These are phyloP conservation scores for Lates japonicus DNA, from an alignment of 2,797 vertebrate genomes.

Conservation along the genomic window DNA sequence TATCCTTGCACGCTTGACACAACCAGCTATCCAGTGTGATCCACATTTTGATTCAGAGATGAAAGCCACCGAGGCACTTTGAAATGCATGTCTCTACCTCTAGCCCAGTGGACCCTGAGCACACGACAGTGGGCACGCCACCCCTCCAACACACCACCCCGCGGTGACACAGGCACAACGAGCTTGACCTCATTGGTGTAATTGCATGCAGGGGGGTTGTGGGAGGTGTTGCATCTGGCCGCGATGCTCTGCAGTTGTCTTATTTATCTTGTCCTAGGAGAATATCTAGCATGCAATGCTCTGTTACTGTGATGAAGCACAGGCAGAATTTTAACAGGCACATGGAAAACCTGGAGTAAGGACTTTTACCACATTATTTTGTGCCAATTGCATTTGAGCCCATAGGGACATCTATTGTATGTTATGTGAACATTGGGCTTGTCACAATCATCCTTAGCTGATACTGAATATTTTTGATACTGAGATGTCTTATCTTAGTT, in stretches of 20 bases:
- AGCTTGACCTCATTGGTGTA: conserved; percentile 86
- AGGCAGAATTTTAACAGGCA: conserved; percentile 28
- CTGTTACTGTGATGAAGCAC: conserved; percentile 26
- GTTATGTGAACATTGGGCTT: not conserved
- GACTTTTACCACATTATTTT: not conserved
- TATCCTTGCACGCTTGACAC: conserved; percentile 78
- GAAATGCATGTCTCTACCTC: conserved; percentile 82
- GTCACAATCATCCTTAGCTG: not conserved
- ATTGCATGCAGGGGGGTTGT: conserved; percentile 78
- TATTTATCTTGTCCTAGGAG: conserved; percentile 76
- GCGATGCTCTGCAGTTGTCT: conserved; percentile 75
- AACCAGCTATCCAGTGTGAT: conserved; percentile 82
- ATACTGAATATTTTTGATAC: conserved; percentile 12
- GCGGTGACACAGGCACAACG: conserved; percentile 78
- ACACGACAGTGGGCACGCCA: conserved; percentile 81
- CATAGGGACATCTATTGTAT: not conserved
- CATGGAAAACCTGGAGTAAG: not conserved
- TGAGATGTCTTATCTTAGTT: conserved; percentile 19
- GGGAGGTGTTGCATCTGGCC: conserved; percentile 82
- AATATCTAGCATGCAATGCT: conserved; percentile 44
- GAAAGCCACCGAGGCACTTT: conserved; percentile 84
- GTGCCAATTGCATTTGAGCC: not conserved
- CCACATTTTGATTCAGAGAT: conserved; percentile 85
- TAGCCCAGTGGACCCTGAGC: conserved; percentile 80
- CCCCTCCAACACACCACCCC: conserved; percentile 67